These are phyloP conservation scores for Trichoplusia ni DNA, from an alignment of 1,140 invertebrate genomes.

Conservation along the genomic window DNA sequence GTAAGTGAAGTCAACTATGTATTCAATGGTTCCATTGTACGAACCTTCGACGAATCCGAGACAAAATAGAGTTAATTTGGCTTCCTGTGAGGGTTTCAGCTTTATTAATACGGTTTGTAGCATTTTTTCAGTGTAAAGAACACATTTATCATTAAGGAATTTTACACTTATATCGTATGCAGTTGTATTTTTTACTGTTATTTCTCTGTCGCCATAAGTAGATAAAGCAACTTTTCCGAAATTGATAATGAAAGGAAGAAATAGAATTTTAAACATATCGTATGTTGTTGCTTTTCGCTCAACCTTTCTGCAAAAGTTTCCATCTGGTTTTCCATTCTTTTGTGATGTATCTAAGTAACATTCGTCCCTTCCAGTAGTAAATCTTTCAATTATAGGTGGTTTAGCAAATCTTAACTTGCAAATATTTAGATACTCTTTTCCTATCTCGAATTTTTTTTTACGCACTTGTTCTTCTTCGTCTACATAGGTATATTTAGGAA, in stretches of 20 bases:
- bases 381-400: slow-evolving; percentile 45
- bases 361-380: slow-evolving; percentile 40
- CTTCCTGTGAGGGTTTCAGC: slow-evolving; percentile 47
- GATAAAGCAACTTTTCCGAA: slow-evolving; percentile 63
- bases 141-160: slow-evolving; percentile 51
- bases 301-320: slow-evolving; percentile 52
- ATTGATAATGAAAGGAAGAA: slow-evolving; percentile 54
- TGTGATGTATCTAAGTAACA: slow-evolving; percentile 38
- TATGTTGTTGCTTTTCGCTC: slow-evolving; percentile 44
- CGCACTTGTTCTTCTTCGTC: slow-evolving; percentile 48
- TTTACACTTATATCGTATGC: slow-evolving; percentile 56
- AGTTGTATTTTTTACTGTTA: slow-evolving; percentile 62
- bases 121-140: slow-evolving; percentile 58
- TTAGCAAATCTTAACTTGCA: slow-evolving; percentile 40
- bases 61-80: slow-evolving; percentile 53
- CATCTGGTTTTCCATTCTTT: background rate
- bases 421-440: slow-evolving; percentile 45
- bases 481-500: slow-evolving; percentile 59
- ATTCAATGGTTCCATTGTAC: slow-evolving; percentile 54
- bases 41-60: slow-evolving; percentile 53
- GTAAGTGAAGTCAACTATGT: slow-evolving; percentile 59
- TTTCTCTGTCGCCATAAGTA: slow-evolving; percentile 57
- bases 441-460: slow-evolving; percentile 43
- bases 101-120: slow-evolving; percentile 43
- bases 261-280: slow-evolving; percentile 56